Base-by-base conservation (phyloP, 2,888 invertebrate genomes). In the Palloptera scutellata region DNA sequence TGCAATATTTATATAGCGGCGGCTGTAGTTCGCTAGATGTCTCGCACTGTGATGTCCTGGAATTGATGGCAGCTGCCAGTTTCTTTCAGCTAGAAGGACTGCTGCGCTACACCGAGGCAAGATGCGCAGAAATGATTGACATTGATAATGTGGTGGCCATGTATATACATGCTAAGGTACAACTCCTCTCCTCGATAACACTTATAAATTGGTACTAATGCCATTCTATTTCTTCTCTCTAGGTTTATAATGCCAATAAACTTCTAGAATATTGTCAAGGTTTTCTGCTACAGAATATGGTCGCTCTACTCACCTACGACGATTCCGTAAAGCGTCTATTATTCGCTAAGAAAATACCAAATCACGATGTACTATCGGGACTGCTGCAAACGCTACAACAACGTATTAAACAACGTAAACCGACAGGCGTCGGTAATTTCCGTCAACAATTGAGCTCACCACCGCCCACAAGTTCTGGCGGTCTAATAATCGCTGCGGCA, bases 1-100 rank as follows among this genome's bases (percentile, higher is more conserved):
- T 96, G 95, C 94, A 95, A 84, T 96, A 94, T 85, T 87, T 96
- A 62, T 96, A 96, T 85, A 93, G 94, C 77, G 96, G 96, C 5
- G 94, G 95, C 17, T 94, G 94, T 80, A 89, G 91, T 61, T 90
- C 90, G 1, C 86, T 95, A 64, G 91, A 92, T 73, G 91, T 94
- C 2, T 91, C 92, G 6, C 91, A 92, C 69, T 88, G 89, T 66
- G 95, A 95, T 78, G 92, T 96, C 60, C 85, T 96, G 72, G 95
- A 96, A 82, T 86, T 96, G 62, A 92, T 96, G 89, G 95, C 95
- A 1, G 96, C 96, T 0, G 95, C 96, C 0, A 93, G 95, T 76
- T 95, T 95, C 86, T 96, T 96, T 86, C 95, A 95, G 81, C 86
- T 96, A 76, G 91, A 95, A 78, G 94, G 94, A 3, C 86, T 96